A percentile compares a stretch with the other conserved stretches of the same genome.
Conservation (phyloP, 1,140 invertebrate species). For the Nephotettix cincticeps region DNA sequence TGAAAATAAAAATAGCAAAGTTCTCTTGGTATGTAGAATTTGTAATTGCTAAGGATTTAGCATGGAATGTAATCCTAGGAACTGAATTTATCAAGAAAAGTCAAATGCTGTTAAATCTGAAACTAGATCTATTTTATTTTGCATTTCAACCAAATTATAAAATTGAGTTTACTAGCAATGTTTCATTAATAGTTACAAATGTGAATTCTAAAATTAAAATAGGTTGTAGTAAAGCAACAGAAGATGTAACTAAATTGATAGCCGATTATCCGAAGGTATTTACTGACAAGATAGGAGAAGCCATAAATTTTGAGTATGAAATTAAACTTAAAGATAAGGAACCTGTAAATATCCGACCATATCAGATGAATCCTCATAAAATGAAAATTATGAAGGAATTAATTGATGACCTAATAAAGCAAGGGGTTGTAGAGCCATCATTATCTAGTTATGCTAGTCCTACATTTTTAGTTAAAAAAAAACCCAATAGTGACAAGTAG, state of each 20-base stretch:
- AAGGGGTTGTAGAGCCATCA: background rate
- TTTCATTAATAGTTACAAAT: background rate
- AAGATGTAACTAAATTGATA: background rate
- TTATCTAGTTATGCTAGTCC: background rate
- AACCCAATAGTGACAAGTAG: background rate
- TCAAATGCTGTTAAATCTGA: background rate
- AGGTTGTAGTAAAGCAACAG: background rate
- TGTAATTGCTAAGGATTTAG: background rate
- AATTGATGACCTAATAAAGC: background rate
- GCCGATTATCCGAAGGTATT: background rate
- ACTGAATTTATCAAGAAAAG: background rate
- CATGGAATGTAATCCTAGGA: background rate
- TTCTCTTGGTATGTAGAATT: background rate
- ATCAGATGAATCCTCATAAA: background rate
- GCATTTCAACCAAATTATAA: background rate
- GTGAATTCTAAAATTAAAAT: background rate
- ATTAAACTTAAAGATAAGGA: background rate
- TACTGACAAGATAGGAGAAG: background rate
- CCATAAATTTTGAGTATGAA: background rate
- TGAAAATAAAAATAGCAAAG: background rate
- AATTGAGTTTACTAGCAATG: background rate
- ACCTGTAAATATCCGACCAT: background rate
- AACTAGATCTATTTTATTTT: background rate
- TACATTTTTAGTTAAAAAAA: background rate
- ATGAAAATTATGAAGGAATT: background rate